Percentiles rank a stretch among this genome's conserved stretches.
phyloP scores from a whole-genome alignment of 2,113 vertebrate genomes.

The Centropus bengalensis region DNA sequence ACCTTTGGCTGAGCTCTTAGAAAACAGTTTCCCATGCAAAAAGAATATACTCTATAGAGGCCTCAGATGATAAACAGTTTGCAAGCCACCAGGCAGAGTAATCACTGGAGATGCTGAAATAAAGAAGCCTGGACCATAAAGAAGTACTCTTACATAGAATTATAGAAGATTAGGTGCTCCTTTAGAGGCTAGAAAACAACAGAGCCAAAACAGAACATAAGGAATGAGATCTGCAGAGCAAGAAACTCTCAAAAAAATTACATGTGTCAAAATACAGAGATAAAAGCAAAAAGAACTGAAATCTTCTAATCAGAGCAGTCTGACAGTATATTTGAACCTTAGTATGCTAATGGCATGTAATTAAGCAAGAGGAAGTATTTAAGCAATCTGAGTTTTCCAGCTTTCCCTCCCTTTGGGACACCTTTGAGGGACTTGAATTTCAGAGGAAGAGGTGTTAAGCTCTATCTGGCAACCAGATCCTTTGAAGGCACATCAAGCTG shows the following conservation, averaged over 20 bases:
- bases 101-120: not conserved
- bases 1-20: slow-evolving; percentile 12
- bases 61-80: not conserved
- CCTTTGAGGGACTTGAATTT: slow-evolving; percentile 14
- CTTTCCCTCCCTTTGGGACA: not conserved
- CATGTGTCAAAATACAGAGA: not conserved
- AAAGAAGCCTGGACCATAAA: not conserved
- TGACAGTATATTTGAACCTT: not conserved
- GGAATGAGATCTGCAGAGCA: not conserved
- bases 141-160: not conserved
- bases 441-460: not conserved
- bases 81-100: not conserved
- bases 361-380: not conserved
- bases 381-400: not conserved
- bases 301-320: not conserved
- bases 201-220: not conserved
- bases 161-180: not conserved
- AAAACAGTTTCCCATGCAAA: not conserved
- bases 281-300: not conserved
- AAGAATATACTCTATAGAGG: not conserved
- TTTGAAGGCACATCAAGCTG: slow-evolving; percentile 25
- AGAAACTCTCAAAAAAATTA: not conserved
- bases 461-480: not conserved
- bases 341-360: not conserved
- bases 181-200: not conserved